Evolutionary conservation across 2,888 invertebrate genomes (phyloP).

Genomic region (Cyrtodaria siliqua): DNA sequence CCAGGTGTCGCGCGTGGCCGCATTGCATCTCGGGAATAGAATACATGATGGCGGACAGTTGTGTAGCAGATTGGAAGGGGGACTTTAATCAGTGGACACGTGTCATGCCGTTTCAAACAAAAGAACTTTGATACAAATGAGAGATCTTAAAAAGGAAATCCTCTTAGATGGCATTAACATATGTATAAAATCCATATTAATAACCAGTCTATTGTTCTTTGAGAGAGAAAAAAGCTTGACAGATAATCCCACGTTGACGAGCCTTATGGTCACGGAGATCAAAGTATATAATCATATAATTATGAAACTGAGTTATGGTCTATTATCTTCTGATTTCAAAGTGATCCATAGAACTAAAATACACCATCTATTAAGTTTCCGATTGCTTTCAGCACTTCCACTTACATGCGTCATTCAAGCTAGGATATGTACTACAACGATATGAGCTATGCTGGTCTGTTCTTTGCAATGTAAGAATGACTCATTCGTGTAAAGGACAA

Average conservation of each 20-base stretch:
- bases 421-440: too few relatives aligned
- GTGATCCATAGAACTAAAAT: too few relatives aligned
- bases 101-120: slow-evolving; percentile 37
- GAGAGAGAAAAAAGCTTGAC: slow-evolving; percentile 32
- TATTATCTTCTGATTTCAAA: too few relatives aligned
- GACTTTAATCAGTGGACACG: slow-evolving; percentile 49
- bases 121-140: slow-evolving; percentile 32
- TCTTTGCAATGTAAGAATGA: too few relatives aligned
- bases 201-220: background rate
- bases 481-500: too few relatives aligned
- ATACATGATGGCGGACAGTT: slow-evolving; percentile 62
- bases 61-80: slow-evolving; percentile 52
- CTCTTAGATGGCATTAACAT: slow-evolving; percentile 6
- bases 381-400: too few relatives aligned
- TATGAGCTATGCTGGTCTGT: too few relatives aligned
- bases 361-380: too few relatives aligned
- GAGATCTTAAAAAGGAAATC: background rate
- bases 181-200: slow-evolving; percentile 3
- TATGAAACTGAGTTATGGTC: too few relatives aligned
- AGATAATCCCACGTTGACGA: slow-evolving; percentile 16
- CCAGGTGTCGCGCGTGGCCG: slow-evolving; percentile 44
- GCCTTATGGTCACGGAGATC: too few relatives aligned
- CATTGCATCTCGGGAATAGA: slow-evolving; percentile 57
- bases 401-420: too few relatives aligned
- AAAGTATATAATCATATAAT: too few relatives aligned